Conservation (phyloP, 35 echinoderm and acorn worm species). For the Strongylocentrotus purpuratus region DNA sequence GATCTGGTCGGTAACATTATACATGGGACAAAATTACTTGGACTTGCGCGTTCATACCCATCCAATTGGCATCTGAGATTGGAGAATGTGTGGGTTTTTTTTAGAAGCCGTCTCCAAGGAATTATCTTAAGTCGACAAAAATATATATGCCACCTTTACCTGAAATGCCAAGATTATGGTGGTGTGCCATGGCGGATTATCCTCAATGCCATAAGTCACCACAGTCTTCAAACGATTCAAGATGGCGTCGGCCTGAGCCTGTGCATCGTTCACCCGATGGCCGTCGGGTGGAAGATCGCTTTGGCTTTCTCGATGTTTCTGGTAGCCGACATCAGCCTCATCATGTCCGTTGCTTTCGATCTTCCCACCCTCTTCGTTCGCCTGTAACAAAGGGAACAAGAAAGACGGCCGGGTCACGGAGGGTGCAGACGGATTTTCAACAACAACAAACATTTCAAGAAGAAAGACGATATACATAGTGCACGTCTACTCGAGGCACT, state of each 20-base stretch:
- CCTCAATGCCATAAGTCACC: slow-evolving; percentile 45
- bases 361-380: neutral
- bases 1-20: too few relatives aligned
- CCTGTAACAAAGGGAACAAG: neutral
- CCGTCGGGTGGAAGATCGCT: neutral
- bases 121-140: too few relatives aligned
- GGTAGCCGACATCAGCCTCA: slow-evolving; percentile 1
- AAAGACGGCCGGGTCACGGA: too few relatives aligned
- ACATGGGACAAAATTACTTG: too few relatives aligned
- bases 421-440: too few relatives aligned
- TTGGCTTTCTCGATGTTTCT: neutral
- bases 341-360: slow-evolving; percentile 20
- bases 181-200: slow-evolving; percentile 29
- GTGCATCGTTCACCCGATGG: neutral
- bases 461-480: too few relatives aligned
- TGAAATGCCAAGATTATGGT: slow-evolving; percentile 32
- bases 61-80: too few relatives aligned
- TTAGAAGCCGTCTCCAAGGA: too few relatives aligned
- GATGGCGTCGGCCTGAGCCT: slow-evolving; percentile 42
- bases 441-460: too few relatives aligned
- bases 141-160: neutral
- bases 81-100: too few relatives aligned
- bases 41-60: too few relatives aligned
- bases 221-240: slow-evolving; percentile 38
- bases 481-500: too few relatives aligned